Evolutionary conservation across 2,113 vertebrate species (phyloP), one percentile per base, ranked within the genome.

Genomic region (Leucosticte australis): DNA sequence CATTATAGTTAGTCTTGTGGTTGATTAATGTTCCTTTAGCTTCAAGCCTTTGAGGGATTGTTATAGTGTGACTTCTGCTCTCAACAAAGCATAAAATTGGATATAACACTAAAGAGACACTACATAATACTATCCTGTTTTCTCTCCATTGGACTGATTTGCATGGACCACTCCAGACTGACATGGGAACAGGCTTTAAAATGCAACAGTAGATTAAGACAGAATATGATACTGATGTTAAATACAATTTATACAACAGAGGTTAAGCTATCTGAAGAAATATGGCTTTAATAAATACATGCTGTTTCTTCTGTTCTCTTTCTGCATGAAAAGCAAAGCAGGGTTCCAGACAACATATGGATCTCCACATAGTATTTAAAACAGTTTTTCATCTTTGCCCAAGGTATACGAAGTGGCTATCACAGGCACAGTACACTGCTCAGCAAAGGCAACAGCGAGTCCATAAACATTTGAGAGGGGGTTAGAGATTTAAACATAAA

Each of bases 81-180:
- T 95, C 93, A 91, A 76, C 93, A 95, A 94, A 96, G 87, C 93
- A 95, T 94, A 93, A 95, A 96, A 96, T 90, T 69, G 86, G 76
- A 81, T 94, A 75, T 75, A 93, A 81, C 60, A 87, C 85, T 90
- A 87, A 95, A 88, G 75, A 95, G 75, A 68, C 52, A 82, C 83
- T 52, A 63, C 28, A 94, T 78, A 90, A 92, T 57, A 64, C 60
- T 71, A 77, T 76, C 37, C 64, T 89, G 80, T 73, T 94, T 92
- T 93, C 93, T 41, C 16, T 94, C 88, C 56, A 4, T 8, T 64
- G 86, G 41, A 18, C 88, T 93, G 92, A 93, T 96, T 92, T 95
- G 90, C 95, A 91, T 89, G 92, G 80, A 68, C 64, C 28, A 4
- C 83, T 79, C 64, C 69, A 87, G 56, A 83, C 39, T 37, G 83